Evolutionary conservation across 2,888 invertebrate species (phyloP).

Genomic region (Perdita meconis): DNA sequence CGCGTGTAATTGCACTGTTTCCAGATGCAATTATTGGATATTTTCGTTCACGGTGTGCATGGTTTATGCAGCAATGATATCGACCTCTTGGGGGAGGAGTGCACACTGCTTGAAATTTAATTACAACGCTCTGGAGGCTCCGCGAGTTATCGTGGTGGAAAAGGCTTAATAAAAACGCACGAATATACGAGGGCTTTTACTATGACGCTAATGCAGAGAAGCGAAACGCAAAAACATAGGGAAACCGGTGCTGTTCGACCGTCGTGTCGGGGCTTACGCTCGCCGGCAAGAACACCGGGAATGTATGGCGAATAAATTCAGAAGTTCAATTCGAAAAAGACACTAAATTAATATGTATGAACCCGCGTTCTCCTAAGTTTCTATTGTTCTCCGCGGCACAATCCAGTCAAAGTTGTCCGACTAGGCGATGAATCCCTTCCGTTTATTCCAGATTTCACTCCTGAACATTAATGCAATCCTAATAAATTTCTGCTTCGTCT

Average conservation of each 20-base stretch:
- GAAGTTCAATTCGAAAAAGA: slow-evolving; percentile 33
- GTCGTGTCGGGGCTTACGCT: slow-evolving; percentile 23
- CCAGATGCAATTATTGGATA: slow-evolving; percentile 52
- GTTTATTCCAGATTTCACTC: slow-evolving; percentile 1
- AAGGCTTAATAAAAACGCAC: slow-evolving; percentile 65
- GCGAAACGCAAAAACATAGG: slow-evolving; percentile 39
- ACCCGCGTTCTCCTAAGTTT: neutral
- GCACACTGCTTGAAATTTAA: slow-evolving; percentile 68
- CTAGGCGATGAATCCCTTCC: neutral
- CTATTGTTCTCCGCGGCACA: neutral
- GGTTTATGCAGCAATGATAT: slow-evolving; percentile 62
- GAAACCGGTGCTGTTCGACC: slow-evolving; percentile 45
- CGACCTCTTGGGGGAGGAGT: slow-evolving; percentile 54
- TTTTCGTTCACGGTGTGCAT: slow-evolving; percentile 53
- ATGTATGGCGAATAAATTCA: slow-evolving; percentile 33
- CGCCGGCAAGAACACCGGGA: slow-evolving; percentile 21
- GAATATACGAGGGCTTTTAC: slow-evolving; percentile 61
- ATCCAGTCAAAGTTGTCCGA: neutral
- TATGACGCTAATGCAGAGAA: slow-evolving; percentile 51
- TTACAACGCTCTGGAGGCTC: slow-evolving; percentile 63
- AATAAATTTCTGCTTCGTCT: neutral
- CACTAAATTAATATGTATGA: slow-evolving; percentile 42
- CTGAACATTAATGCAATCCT: neutral
- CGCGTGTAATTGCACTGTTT: slow-evolving; percentile 38
- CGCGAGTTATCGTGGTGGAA: slow-evolving; percentile 51